These are phyloP conservation scores for Epinephelus coioides DNA, from an alignment of 2,797 vertebrate genomes.

Conservation along the genomic window DNA sequence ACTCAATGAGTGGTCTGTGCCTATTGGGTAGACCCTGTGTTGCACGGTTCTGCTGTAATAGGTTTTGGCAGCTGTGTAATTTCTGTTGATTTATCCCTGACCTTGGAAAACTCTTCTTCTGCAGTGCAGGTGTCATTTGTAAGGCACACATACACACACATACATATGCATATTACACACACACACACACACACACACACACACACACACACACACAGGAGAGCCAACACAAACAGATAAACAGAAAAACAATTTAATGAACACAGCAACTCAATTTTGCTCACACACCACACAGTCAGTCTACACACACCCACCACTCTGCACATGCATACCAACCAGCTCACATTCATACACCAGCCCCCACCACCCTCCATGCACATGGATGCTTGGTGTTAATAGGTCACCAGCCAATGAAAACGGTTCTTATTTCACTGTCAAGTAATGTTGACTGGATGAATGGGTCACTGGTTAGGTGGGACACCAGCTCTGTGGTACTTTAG, in stretches of 20 bases:
- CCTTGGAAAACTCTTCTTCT: constrained; percentile 79
- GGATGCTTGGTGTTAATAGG: constrained; percentile 45
- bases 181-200: background rate
- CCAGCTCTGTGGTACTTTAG: constrained; percentile 13
- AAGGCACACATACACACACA: constrained; percentile 25
- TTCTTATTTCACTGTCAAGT: constrained; percentile 57
- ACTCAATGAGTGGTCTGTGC: constrained; percentile 52
- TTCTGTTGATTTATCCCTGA: constrained; percentile 84
- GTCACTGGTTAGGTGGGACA: constrained; percentile 54
- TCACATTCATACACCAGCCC: constrained; percentile 10
- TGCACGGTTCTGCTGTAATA: constrained; percentile 78
- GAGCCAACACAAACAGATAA: background rate
- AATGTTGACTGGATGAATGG: constrained; percentile 55
- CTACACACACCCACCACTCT: background rate
- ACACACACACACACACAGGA: background rate
- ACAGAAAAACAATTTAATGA: constrained; percentile 14
- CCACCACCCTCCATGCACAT: constrained; percentile 10
- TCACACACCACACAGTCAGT: constrained; percentile 4
- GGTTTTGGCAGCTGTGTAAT: constrained; percentile 87
- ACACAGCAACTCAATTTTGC: constrained; percentile 16
- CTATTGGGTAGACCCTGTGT: constrained; percentile 67
- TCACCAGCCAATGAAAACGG: constrained; percentile 51
- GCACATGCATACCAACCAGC: background rate
- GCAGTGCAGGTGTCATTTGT: constrained; percentile 68
- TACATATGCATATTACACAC: background rate